Percentiles rank a stretch among this genome's conserved stretches.
These are phyloP conservation scores for Patella depressa DNA, from an alignment of 2,888 invertebrate species.

Conservation along the genomic window DNA sequence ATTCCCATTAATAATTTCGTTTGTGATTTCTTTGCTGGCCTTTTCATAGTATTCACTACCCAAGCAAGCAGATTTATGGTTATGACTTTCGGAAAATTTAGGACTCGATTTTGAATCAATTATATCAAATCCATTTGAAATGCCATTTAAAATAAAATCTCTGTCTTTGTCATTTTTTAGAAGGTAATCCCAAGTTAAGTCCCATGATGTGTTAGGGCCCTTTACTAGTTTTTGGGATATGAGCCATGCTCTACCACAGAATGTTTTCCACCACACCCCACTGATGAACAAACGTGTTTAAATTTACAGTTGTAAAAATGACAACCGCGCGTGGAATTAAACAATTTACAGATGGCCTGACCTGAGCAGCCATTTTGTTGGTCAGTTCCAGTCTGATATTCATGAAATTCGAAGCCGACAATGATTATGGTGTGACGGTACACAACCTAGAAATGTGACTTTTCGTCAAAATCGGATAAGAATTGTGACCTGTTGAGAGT, in stretches of 20 bases:
- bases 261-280: not conserved
- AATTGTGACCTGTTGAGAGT: too few species aligned
- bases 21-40: too few species aligned
- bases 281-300: not conserved
- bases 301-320: conserved; percentile 6
- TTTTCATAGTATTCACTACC: not conserved
- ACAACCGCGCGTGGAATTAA: not conserved
- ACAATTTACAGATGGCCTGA: not conserved
- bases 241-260: not conserved
- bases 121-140: not conserved
- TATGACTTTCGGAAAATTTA: not conserved
- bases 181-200: not conserved
- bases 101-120: not conserved
- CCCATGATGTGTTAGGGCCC: not conserved
- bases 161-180: not conserved
- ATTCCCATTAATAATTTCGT: not conserved
- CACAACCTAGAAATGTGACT: too few species aligned
- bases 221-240: not conserved
- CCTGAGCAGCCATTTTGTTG: too few species aligned
- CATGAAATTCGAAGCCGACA: too few species aligned
- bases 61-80: not conserved
- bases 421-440: too few species aligned
- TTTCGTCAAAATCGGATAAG: too few species aligned
- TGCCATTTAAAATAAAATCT: not conserved
- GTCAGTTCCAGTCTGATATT: too few species aligned